phyloP scores from a whole-genome alignment of 1,140 invertebrate species.

The Acromyrmex heyeri region DNA sequence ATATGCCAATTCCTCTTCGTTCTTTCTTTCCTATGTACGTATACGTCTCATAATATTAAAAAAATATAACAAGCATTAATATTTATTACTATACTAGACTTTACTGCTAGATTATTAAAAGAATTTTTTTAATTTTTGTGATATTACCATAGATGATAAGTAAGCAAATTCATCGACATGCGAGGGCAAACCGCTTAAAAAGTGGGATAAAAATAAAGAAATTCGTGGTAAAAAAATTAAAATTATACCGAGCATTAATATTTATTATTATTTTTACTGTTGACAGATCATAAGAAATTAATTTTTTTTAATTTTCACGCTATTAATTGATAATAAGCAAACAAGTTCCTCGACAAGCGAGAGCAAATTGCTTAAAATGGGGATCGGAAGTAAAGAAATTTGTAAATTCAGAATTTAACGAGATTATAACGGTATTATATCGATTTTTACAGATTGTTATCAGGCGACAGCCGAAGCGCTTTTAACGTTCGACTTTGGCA shows the following conservation, averaged over 20 bases:
- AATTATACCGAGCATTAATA: slow-evolving; percentile 4
- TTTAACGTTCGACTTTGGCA: background rate
- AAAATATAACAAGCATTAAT: slow-evolving; percentile 15
- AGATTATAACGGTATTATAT: background rate
- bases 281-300: background rate
- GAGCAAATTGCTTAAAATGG: background rate
- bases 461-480: background rate
- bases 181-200: too few relatives aligned
- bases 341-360: background rate
- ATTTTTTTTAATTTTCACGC: background rate
- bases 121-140: background rate
- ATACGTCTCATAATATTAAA: background rate
- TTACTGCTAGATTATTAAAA: background rate
- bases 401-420: background rate
- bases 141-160: background rate
- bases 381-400: background rate
- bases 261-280: slow-evolving; percentile 3
- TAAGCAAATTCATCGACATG: background rate
- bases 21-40: background rate
- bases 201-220: too few relatives aligned
- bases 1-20: background rate
- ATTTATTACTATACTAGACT: background rate
- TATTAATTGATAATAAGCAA: background rate
- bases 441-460: background rate
- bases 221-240: background rate